Percentiles rank a stretch among this genome's conserved stretches.
phyloP scores from a whole-genome alignment of 1,140 invertebrate species.

The Chionoecetes opilio region DNA sequence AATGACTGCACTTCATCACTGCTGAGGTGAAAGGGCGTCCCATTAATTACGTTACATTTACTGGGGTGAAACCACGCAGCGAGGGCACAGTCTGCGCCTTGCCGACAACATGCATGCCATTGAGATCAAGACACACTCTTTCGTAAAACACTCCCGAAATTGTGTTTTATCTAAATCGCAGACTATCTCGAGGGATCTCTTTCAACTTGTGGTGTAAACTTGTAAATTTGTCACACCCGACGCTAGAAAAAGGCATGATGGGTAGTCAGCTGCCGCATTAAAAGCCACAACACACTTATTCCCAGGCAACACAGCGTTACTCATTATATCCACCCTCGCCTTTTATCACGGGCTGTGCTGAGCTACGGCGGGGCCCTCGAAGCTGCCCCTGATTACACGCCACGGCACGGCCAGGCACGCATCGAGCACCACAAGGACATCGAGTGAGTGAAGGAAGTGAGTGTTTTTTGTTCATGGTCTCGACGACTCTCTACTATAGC shows the following conservation, averaged over 20 bases:
- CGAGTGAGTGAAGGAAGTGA: not conserved
- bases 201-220: not conserved
- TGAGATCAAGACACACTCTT: not conserved
- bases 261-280: not conserved
- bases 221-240: not conserved
- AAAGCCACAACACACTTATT: not conserved
- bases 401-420: not conserved
- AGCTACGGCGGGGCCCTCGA: not conserved
- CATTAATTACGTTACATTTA: conserved; percentile 53
- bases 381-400: not conserved
- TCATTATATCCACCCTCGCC: not conserved
- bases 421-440: not conserved
- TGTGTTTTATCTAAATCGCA: not conserved
- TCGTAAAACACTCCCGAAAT: not conserved
- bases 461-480: not conserved
- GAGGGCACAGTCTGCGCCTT: not conserved
- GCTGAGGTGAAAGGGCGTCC: conserved; percentile 40
- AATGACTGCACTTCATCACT: conserved; percentile 59
- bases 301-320: not conserved
- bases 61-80: not conserved
- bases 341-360: not conserved
- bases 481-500: not conserved
- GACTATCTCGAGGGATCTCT: not conserved
- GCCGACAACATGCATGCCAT: not conserved
- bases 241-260: not conserved